phyloP scores from a whole-genome alignment of 1,140 invertebrate species.

The Anoplolepis gracilipes region DNA sequence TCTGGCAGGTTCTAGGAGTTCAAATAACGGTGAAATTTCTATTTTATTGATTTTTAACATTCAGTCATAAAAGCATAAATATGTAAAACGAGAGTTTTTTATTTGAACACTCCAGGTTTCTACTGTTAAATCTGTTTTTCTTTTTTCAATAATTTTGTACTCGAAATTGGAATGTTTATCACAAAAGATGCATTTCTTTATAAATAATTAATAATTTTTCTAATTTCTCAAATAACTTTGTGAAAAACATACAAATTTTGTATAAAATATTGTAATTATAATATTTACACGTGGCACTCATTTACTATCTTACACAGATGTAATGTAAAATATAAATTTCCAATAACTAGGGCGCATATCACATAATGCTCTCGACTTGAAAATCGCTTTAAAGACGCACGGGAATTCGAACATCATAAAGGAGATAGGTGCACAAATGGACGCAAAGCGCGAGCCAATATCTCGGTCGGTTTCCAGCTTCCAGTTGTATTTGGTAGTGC shows the following conservation, averaged over 20 bases:
- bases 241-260: neutral
- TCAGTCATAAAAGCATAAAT: neutral
- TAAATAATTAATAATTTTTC: neutral
- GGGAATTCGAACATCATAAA: conserved; percentile 20
- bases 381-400: neutral
- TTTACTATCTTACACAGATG: neutral
- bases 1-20: neutral
- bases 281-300: neutral
- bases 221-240: neutral
- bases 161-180: neutral
- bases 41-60: conserved; percentile 29
- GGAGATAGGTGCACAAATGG: conserved; percentile 20
- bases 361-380: neutral
- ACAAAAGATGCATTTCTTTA: neutral
- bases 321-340: neutral
- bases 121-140: neutral
- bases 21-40: neutral
- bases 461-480: conserved; percentile 18
- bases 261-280: conserved; percentile 3
- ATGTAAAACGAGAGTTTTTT: neutral
- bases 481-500: neutral
- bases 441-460: conserved; percentile 18
- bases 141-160: neutral
- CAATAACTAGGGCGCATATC: neutral
- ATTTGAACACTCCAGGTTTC: neutral